A percentile compares a stretch with the other conserved stretches of the same genome.
These are phyloP conservation scores for Ametastegia equiseti DNA, from an alignment of 2,888 invertebrate species.

Conservation along the genomic window DNA sequence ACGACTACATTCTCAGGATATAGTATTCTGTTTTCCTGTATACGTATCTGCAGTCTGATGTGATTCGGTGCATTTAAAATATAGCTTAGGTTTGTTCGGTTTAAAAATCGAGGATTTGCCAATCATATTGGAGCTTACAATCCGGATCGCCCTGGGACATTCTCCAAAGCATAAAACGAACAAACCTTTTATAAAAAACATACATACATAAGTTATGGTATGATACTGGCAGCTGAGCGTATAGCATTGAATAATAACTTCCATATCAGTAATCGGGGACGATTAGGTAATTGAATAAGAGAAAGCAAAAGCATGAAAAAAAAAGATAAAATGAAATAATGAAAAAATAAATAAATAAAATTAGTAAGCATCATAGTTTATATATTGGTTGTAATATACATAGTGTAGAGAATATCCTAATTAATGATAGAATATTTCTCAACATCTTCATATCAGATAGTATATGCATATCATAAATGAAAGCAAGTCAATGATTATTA, in stretches of 20 bases:
- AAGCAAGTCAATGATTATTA: conserved; percentile 42
- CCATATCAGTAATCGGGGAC: conserved; percentile 16
- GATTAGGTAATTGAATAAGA: conserved; percentile 52
- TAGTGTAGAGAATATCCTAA: conserved; percentile 28
- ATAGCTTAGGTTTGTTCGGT: no score
- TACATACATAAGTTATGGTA: conserved; percentile 4
- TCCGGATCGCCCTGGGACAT: no score
- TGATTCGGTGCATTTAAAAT: no score
- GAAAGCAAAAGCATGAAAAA: conserved; percentile 50
- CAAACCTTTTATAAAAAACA: conserved; percentile 1
- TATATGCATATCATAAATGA: conserved; percentile 51
- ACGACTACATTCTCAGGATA: neutral
- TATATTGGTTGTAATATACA: conserved; percentile 39
- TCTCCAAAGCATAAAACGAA: neutral
- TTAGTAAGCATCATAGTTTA: conserved; percentile 18
- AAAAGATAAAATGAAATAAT: conserved; percentile 49
- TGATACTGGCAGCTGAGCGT: conserved; percentile 26
- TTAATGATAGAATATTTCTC: conserved; percentile 57
- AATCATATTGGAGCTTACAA: no score
- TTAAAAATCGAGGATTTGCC: no score
- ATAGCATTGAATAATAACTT: conserved; percentile 28
- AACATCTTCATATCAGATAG: conserved; percentile 63
- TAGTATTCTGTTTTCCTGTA: neutral
- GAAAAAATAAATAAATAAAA: conserved; percentile 43
- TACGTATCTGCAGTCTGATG: neutral